These are phyloP conservation scores for Myrmophylax atrothorax DNA, from an alignment of 2,113 vertebrate genomes.

Conservation along the genomic window DNA sequence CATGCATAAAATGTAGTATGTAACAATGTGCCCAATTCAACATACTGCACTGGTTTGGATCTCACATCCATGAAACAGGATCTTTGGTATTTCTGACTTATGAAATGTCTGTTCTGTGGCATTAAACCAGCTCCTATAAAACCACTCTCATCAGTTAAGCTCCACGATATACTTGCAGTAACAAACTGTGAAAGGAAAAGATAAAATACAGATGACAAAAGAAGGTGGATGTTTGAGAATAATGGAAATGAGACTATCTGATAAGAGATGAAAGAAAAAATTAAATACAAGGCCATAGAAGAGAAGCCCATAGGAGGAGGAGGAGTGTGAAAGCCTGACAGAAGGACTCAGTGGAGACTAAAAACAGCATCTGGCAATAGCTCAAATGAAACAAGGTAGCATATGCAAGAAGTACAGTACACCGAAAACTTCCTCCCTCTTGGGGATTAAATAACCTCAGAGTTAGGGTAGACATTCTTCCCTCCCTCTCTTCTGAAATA, in stretches of 20 bases:
- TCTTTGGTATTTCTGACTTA: neutral
- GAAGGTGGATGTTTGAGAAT: neutral
- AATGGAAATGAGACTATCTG: neutral
- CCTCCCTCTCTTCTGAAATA: neutral
- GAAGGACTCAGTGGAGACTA: constrained; percentile 34
- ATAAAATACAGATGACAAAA: neutral
- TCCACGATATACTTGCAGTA: neutral
- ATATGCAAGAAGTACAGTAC: constrained; percentile 26
- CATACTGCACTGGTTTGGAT: neutral
- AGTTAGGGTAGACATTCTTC: neutral
- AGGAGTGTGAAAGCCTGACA: constrained; percentile 24
- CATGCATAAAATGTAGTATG: neutral
- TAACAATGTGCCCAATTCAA: neutral
- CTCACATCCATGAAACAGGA: neutral
- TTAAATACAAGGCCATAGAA: constrained; percentile 2
- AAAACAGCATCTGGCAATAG: constrained; percentile 50
- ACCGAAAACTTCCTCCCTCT: constrained; percentile 36
- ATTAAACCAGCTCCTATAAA: neutral
- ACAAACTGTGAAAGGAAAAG: neutral
- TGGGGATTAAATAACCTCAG: neutral
- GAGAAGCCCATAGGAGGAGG: neutral
- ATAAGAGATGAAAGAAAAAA: neutral
- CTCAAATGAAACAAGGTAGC: constrained; percentile 52
- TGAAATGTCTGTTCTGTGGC: neutral
- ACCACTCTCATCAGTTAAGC: neutral